These are phyloP conservation scores for Sinocyclocheilus rhinocerous DNA, from an alignment of 2,113 vertebrate genomes.

Conservation along the genomic window DNA sequence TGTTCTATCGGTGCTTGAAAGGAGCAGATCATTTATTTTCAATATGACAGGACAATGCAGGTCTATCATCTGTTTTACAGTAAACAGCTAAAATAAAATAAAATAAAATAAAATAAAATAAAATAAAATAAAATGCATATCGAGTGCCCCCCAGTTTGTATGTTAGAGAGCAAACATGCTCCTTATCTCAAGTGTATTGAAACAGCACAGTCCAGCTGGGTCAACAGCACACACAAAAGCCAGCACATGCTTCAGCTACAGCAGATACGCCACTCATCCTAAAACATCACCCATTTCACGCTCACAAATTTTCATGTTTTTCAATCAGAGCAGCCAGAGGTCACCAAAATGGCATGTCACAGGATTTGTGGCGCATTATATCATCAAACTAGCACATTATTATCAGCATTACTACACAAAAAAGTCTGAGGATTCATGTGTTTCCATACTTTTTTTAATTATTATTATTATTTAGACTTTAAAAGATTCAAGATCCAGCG, in stretches of 20 bases:
- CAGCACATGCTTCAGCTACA: neutral
- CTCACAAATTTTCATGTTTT: neutral
- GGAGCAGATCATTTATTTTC: neutral
- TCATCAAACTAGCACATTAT: slow-evolving; percentile 34
- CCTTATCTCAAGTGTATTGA: slow-evolving; percentile 35
- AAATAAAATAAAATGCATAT: too few species aligned
- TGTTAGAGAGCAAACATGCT: neutral
- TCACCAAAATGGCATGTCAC: slow-evolving; percentile 23
- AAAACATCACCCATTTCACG: slow-evolving; percentile 1
- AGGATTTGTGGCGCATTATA: neutral
- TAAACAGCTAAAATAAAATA: neutral
- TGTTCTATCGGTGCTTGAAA: neutral
- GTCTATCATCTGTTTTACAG: neutral
- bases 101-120: too few species aligned
- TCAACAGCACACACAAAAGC: slow-evolving; percentile 37
- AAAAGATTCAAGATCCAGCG: neutral
- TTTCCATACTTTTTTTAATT: neutral
- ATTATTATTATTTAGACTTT: neutral
- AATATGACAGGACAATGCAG: neutral
- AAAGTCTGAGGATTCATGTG: neutral
- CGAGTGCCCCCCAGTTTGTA: neutral
- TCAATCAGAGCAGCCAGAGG: slow-evolving; percentile 14
- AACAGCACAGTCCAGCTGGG: slow-evolving; percentile 36
- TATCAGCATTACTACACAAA: slow-evolving; percentile 13
- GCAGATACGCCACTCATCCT: slow-evolving; percentile 6